phyloP scores from a whole-genome alignment of 2,113 vertebrate species.

The Rallus limicola region DNA sequence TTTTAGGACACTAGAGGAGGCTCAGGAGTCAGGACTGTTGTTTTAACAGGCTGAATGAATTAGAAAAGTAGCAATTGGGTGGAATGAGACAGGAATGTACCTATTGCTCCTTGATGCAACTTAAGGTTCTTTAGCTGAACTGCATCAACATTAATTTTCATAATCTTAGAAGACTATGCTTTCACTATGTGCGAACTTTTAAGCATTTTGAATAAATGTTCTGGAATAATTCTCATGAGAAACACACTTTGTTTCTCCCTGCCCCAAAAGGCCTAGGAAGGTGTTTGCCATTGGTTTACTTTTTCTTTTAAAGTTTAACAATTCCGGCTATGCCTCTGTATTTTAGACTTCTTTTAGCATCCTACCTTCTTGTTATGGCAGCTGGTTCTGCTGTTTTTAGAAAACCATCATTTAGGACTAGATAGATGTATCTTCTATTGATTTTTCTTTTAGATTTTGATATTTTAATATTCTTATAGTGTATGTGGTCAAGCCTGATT shows the following conservation, averaged over 20 bases:
- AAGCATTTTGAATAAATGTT: background rate
- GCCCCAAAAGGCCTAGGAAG: background rate
- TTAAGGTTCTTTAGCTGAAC: background rate
- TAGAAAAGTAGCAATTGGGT: background rate
- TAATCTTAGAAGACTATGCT: background rate
- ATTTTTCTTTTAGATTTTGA: background rate
- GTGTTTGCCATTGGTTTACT: background rate
- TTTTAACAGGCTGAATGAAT: background rate
- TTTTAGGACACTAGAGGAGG: constrained; percentile 47
- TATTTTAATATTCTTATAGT: background rate
- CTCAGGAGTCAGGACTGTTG: constrained; percentile 24
- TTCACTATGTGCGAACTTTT: background rate
- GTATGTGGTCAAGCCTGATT: background rate
- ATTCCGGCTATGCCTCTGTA: background rate
- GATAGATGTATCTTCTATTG: background rate
- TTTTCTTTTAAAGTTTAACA: background rate
- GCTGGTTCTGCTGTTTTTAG: background rate
- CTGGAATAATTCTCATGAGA: background rate
- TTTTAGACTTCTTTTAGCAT: background rate
- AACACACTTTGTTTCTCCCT: background rate
- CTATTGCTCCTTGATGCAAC: background rate
- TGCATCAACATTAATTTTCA: background rate
- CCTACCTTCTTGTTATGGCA: background rate
- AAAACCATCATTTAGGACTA: background rate
- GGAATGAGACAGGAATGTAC: background rate